Conservation (phyloP, 2,113 vertebrate genomes). For the Anguilla rostrata region DNA sequence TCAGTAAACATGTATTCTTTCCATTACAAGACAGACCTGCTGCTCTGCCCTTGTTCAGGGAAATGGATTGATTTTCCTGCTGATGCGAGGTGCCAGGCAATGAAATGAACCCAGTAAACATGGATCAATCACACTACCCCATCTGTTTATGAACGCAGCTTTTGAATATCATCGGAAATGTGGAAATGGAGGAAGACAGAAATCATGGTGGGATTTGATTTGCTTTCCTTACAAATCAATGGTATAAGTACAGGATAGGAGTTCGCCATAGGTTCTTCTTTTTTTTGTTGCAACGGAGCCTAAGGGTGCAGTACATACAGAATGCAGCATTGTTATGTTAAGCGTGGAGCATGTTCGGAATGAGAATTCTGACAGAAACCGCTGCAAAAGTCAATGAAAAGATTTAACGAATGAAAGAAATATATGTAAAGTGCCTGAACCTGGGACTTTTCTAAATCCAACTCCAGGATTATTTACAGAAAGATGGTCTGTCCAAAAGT, state of each 20-base stretch:
- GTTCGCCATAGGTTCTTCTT: neutral
- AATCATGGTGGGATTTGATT: neutral
- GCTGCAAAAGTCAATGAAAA: no score
- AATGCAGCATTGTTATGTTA: neutral
- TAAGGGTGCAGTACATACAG: neutral
- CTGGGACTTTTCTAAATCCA: no score
- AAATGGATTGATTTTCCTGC: neutral
- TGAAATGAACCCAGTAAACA: slow-evolving; percentile 14
- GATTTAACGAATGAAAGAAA: no score
- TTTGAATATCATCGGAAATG: neutral
- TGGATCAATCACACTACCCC: slow-evolving; percentile 12
- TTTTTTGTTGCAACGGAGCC: neutral
- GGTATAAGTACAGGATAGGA: neutral
- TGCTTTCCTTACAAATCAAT: neutral
- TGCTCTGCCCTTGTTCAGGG: neutral
- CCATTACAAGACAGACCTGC: neutral
- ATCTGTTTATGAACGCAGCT: neutral
- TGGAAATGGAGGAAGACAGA: neutral
- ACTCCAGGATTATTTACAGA: neutral
- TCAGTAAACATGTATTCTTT: neutral
- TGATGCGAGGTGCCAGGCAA: slow-evolving; percentile 6
- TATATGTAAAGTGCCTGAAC: no score
- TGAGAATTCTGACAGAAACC: neutral
- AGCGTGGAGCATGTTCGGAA: neutral
- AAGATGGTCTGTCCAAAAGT: neutral